Conservation (phyloP, 2,797 vertebrate species). For the Galagoides demidoff region DNA sequence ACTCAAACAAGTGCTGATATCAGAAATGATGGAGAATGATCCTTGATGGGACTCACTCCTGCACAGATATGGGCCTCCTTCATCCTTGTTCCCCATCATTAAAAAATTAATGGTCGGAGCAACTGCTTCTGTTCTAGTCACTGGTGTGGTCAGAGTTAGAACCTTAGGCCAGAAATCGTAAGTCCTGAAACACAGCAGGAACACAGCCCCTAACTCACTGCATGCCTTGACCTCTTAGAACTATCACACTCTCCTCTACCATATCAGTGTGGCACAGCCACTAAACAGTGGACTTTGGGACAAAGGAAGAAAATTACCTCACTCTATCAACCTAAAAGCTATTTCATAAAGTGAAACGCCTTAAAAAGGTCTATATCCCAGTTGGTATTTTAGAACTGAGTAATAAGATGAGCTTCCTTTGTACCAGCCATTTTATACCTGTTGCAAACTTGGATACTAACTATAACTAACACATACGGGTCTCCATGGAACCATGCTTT, state of each 20-base stretch:
- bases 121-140: not conserved
- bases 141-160: not conserved
- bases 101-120: not conserved
- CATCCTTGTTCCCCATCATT: not conserved
- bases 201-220: not conserved
- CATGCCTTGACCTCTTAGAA: not conserved
- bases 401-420: not conserved
- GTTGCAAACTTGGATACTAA: not conserved
- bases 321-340: not conserved
- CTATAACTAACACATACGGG: not conserved
- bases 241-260: not conserved
- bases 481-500: not conserved
- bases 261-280: not conserved
- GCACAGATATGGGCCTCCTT: not conserved
- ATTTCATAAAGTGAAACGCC: conserved; percentile 16
- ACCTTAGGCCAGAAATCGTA: not conserved
- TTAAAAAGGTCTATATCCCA: not conserved
- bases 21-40: not conserved
- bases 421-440: not conserved
- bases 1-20: not conserved
- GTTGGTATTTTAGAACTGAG: not conserved
- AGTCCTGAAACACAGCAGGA: not conserved
- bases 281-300: not conserved
- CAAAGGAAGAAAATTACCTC: not conserved
- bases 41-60: not conserved